These are phyloP conservation scores for Camponotus fellah DNA, from an alignment of 2,888 invertebrate species.

Conservation along the genomic window DNA sequence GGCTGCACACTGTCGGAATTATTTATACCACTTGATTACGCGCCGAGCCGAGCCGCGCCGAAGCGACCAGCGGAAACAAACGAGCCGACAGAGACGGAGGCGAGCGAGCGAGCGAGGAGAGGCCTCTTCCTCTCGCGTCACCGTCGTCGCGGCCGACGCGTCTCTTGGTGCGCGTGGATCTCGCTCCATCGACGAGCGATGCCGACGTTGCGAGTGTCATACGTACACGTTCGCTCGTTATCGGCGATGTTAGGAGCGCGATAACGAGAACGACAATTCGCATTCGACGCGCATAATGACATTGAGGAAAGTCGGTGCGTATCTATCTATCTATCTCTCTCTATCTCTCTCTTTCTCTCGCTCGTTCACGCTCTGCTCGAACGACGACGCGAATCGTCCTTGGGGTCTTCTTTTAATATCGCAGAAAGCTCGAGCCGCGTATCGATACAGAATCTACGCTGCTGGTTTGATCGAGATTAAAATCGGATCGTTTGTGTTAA, in stretches of 20 bases:
- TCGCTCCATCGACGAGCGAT: slow-evolving; percentile 65
- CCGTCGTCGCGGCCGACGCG: slow-evolving; percentile 22
- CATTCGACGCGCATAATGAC: slow-evolving; percentile 18
- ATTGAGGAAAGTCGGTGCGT: slow-evolving; percentile 45
- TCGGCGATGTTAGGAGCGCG: slow-evolving; percentile 62
- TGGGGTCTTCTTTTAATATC: slow-evolving; percentile 22
- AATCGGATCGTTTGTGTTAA: neutral
- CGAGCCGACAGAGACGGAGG: slow-evolving; percentile 46
- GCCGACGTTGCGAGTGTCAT: slow-evolving; percentile 42
- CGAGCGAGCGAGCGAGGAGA: slow-evolving; percentile 1
- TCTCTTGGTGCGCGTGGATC: slow-evolving; percentile 5
- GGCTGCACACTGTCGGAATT: slow-evolving; percentile 80
- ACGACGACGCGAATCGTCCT: neutral
- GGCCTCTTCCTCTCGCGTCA: slow-evolving; percentile 22
- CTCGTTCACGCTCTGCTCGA: neutral
- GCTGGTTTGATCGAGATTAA: neutral
- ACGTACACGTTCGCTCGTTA: slow-evolving; percentile 59
- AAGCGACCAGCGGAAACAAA: slow-evolving; percentile 73
- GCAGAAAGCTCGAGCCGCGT: neutral
- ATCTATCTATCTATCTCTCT: neutral
- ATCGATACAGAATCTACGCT: neutral
- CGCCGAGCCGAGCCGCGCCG: slow-evolving; percentile 67
- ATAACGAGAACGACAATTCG: slow-evolving; percentile 61
- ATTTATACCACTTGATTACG: slow-evolving; percentile 84
- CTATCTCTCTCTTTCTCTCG: too few relatives aligned